Evolutionary conservation across 1,140 invertebrate species (phyloP).

Genomic region (Papilio machaon): DNA sequence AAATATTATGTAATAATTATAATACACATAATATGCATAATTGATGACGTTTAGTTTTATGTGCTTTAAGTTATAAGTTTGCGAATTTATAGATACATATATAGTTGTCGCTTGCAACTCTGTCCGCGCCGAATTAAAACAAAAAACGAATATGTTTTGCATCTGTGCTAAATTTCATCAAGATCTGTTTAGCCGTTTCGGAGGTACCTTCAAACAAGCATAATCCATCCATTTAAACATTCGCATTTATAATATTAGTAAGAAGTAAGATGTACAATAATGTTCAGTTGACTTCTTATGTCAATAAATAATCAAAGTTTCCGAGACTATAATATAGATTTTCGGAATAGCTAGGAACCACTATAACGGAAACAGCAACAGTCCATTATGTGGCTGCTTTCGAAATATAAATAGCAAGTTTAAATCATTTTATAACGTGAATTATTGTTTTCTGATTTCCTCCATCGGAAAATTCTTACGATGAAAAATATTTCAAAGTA

Average conservation of each 20-base stretch:
- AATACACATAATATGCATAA: too few species aligned
- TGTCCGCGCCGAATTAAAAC: too few species aligned
- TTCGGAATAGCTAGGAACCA: background rate
- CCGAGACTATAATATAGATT: background rate
- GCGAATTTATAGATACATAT: background rate
- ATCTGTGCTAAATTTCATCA: too few species aligned
- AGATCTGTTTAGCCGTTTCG: too few species aligned
- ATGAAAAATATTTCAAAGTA: background rate
- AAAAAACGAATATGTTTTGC: too few species aligned
- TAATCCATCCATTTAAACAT: too few species aligned
- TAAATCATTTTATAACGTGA: slow-evolving; percentile 27
- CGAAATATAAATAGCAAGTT: slow-evolving; percentile 26
- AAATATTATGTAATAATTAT: background rate
- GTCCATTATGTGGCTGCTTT: slow-evolving; percentile 7
- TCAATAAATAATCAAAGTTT: background rate
- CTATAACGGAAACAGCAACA: slow-evolving; percentile 16
- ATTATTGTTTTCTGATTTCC: slow-evolving; percentile 36
- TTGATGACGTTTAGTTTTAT: too few species aligned
- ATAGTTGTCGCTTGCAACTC: too few species aligned
- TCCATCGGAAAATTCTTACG: background rate
- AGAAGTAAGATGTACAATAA: background rate
- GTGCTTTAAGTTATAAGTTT: too few species aligned
- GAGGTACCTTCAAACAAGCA: too few species aligned
- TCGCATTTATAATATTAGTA: too few species aligned
- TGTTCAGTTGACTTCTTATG: background rate